Evolutionary conservation across 2,113 vertebrate genomes (phyloP).

Genomic region (Coregonus clupeaformis): DNA sequence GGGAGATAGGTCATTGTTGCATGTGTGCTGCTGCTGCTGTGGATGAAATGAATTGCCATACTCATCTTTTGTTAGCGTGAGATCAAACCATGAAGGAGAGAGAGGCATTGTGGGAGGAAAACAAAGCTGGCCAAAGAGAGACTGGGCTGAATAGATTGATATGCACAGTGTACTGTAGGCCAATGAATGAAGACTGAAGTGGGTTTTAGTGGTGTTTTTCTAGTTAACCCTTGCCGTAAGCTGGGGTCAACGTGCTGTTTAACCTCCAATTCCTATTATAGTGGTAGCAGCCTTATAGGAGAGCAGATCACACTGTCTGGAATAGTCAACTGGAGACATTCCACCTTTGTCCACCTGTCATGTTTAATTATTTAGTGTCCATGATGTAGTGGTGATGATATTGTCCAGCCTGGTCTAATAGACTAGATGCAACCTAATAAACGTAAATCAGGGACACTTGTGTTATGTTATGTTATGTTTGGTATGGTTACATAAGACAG

Average conservation of each 20-base stretch:
- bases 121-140: not conserved
- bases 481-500: too few species aligned
- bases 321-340: not conserved
- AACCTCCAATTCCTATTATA: not conserved
- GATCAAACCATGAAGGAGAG: slow-evolving; percentile 19
- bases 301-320: not conserved
- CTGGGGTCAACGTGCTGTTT: not conserved
- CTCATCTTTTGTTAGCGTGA: slow-evolving; percentile 12
- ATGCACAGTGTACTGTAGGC: not conserved
- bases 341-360: not conserved
- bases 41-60: slow-evolving; percentile 12
- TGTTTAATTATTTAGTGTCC: too few species aligned
- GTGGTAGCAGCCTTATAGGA: not conserved
- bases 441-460: too few species aligned
- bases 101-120: not conserved
- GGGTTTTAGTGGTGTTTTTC: not conserved
- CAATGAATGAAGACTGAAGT: too few species aligned
- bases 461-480: too few species aligned
- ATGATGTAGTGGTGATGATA: too few species aligned
- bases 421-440: too few species aligned
- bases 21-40: not conserved
- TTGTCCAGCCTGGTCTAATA: too few species aligned
- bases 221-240: not conserved
- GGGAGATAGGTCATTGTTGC: not conserved
- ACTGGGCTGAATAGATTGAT: slow-evolving; percentile 9